These are phyloP conservation scores for Caenorhabditis inopinata DNA, from an alignment of 1,140 invertebrate genomes.

Conservation along the genomic window DNA sequence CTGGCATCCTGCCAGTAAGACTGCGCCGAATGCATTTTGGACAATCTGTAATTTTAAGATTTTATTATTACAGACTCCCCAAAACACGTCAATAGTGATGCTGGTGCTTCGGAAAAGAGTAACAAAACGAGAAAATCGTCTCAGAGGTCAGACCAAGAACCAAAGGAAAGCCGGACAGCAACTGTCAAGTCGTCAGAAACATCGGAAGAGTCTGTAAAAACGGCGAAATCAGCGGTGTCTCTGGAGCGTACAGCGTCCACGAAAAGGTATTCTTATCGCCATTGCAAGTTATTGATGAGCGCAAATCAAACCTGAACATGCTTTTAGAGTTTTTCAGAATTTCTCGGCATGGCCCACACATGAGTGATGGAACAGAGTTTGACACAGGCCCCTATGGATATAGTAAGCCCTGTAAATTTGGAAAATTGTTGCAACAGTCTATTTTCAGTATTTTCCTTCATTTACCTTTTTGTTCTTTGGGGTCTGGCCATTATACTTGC, in stretches of 20 bases:
- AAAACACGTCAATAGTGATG: constrained; percentile 5
- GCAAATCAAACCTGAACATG: no score
- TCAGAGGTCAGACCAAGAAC: not conserved
- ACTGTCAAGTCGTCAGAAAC: not conserved
- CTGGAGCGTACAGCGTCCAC: not conserved
- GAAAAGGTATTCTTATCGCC: no score
- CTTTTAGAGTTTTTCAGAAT: no score
- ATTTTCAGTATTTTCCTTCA: not conserved
- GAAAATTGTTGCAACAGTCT: no score
- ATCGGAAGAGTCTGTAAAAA: not conserved
- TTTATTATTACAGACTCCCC: not conserved
- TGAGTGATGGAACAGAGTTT: constrained; percentile 13
- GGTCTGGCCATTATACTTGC: not conserved
- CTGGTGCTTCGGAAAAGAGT: constrained; percentile 7
- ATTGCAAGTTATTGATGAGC: no score
- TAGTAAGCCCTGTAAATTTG: no score
- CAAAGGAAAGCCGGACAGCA: not conserved
- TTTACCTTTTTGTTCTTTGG: not conserved
- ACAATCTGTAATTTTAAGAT: no score
- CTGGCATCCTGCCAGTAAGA: no score
- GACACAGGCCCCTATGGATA: not conserved
- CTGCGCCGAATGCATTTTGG: no score
- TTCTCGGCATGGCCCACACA: not conserved
- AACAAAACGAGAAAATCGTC: not conserved
- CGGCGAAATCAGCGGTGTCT: not conserved